Percentiles rank a stretch among this genome's conserved stretches.
Evolutionary conservation across 2,797 vertebrate species (phyloP).

Genomic region (Anas bernieri): DNA sequence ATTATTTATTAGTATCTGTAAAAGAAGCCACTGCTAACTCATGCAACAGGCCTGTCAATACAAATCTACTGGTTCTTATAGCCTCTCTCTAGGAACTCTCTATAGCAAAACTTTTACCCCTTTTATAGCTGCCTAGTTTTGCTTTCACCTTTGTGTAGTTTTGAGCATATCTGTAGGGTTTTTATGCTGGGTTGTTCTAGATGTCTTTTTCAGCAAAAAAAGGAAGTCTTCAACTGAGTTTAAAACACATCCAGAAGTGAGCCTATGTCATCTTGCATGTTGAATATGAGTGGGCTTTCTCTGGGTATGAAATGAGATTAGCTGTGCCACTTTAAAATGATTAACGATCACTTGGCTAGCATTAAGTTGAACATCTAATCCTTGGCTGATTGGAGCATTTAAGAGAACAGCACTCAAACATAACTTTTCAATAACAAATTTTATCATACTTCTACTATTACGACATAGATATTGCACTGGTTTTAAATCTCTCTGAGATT

Average conservation of each 20-base stretch:
- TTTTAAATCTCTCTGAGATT: slow-evolving; percentile 7
- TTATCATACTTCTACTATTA: not conserved
- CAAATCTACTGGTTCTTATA: not conserved
- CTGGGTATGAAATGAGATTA: slow-evolving; percentile 13
- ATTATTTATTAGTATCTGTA: not conserved
- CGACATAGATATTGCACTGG: not conserved
- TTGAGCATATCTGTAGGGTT: not conserved
- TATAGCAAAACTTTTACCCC: not conserved
- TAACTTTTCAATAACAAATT: not conserved
- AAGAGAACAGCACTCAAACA: not conserved
- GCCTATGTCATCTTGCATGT: rapidly evolving
- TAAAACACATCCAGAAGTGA: not conserved
- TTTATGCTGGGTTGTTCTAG: not conserved
- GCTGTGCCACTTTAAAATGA: slow-evolving; percentile 28
- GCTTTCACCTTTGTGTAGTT: not conserved
- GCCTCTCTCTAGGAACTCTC: not conserved
- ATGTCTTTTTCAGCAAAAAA: not conserved
- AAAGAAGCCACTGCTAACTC: not conserved
- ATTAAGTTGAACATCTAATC: slow-evolving; percentile 32
- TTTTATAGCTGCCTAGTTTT: not conserved
- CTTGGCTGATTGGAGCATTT: slow-evolving; percentile 30
- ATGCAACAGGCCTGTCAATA: not conserved
- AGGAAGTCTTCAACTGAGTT: not conserved
- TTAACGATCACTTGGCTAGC: not conserved
- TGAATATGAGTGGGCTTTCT: not conserved